Conservation (phyloP, 2,113 vertebrate species). For the Atractosteus spatula region DNA sequence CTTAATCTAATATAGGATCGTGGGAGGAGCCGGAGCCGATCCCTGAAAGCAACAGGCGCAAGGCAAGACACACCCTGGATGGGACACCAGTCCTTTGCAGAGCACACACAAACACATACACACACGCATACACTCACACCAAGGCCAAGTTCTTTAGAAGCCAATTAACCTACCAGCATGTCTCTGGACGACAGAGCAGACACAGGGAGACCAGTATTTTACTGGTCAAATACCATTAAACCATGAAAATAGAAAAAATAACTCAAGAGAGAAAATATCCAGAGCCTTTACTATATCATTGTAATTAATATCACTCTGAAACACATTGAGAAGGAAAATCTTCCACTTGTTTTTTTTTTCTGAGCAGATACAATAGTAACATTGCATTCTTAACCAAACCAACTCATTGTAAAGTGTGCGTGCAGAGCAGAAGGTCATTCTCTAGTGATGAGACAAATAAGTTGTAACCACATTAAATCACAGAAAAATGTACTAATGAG, state of each 20-base stretch:
- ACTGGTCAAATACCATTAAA: not conserved
- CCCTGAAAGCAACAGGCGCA: too few species aligned
- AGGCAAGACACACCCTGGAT: too few species aligned
- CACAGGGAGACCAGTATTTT: not conserved
- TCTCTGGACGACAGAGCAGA: too few species aligned
- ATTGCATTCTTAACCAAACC: not conserved
- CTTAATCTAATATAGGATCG: not conserved
- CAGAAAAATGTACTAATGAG: too few species aligned
- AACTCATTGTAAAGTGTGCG: not conserved
- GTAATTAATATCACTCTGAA: not conserved
- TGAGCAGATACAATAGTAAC: not conserved
- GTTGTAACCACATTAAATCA: too few species aligned
- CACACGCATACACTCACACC: not conserved
- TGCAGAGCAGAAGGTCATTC: not conserved
- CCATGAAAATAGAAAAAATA: not conserved
- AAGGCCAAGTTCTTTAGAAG: too few species aligned
- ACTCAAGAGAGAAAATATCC: not conserved
- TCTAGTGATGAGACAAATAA: too few species aligned
- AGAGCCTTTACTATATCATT: not conserved
- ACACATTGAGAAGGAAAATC: not conserved
- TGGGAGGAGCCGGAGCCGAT: too few species aligned
- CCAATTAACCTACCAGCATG: too few species aligned
- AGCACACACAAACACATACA: not conserved
- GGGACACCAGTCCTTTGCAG: too few species aligned
- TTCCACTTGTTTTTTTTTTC: too few species aligned